phyloP scores from a whole-genome alignment of 2,113 vertebrate genomes.

The Limanda limanda region DNA sequence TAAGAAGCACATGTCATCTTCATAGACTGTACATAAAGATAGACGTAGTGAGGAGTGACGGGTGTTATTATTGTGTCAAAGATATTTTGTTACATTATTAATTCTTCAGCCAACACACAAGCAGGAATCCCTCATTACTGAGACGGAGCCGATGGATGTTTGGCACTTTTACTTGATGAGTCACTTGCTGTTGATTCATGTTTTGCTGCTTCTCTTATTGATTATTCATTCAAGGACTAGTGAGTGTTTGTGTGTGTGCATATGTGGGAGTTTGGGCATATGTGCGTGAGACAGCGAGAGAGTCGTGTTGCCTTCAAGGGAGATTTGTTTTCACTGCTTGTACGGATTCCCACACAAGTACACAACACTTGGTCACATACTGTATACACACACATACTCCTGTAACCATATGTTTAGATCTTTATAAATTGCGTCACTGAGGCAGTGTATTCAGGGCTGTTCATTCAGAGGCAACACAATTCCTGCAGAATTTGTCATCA shows the following conservation, averaged over 20 bases:
- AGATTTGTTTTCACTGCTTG: not conserved
- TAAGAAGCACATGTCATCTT: not conserved
- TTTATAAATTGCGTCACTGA: no score
- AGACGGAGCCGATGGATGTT: not conserved
- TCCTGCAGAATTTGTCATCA: no score
- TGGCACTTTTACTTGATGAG: not conserved
- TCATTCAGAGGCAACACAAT: no score
- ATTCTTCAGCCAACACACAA: not conserved
- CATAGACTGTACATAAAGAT: not conserved
- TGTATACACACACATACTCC: slow-evolving; percentile 9
- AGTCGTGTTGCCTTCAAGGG: not conserved
- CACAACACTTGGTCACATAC: slow-evolving; percentile 9
- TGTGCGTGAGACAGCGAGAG: not conserved
- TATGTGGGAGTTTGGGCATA: not conserved
- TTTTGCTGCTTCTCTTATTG: not conserved
- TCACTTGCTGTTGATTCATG: slow-evolving; percentile 4
- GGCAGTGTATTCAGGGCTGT: no score
- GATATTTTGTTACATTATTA: not conserved
- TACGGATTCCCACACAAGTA: not conserved
- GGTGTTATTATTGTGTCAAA: no score
- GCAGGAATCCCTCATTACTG: not conserved
- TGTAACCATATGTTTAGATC: no score
- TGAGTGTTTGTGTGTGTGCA: not conserved
- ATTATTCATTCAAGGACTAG: slow-evolving; percentile 5
- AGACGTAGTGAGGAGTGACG: no score